A percentile compares a stretch with the other conserved stretches of the same genome.
Conservation (phyloP, 2,113 vertebrate genomes). For the Dissostichus mawsoni region DNA sequence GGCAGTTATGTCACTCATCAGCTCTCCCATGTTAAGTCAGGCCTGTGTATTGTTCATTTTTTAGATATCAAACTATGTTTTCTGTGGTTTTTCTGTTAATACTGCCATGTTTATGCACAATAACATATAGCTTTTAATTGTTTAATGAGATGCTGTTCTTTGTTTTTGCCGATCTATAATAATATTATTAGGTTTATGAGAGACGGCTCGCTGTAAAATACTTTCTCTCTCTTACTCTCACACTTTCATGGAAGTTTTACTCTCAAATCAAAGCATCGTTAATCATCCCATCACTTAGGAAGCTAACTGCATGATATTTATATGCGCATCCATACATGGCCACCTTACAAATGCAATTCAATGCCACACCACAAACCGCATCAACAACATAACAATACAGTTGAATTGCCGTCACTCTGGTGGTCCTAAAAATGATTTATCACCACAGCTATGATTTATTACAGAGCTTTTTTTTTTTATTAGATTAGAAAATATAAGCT, state of each 20-base stretch:
- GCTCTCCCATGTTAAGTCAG: neutral
- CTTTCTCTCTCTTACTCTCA: conserved; percentile 1
- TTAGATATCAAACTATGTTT: conserved; percentile 14
- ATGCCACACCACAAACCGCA: neutral
- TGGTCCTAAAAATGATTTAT: neutral
- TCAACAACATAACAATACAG: neutral
- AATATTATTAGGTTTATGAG: neutral
- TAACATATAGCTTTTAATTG: conserved; percentile 17
- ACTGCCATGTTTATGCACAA: neutral
- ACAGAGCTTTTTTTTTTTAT: neutral
- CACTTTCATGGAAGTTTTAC: neutral
- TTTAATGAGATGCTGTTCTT: conserved; percentile 13
- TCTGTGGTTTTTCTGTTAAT: conserved; percentile 11
- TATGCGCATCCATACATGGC: neutral
- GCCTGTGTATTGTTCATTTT: conserved; percentile 7
- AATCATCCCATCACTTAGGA: neutral
- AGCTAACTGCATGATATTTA: neutral
- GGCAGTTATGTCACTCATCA: conserved; percentile 26
- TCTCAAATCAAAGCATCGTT: neutral
- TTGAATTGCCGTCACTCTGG: neutral
- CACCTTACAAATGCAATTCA: neutral
- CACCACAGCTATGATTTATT: conserved; percentile 8
- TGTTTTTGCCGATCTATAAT: neutral
- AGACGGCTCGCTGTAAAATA: conserved; percentile 2
- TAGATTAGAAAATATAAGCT: neutral